Evolutionary conservation across 2,888 invertebrate genomes (phyloP).

Genomic region (Cheilosia variabilis): DNA sequence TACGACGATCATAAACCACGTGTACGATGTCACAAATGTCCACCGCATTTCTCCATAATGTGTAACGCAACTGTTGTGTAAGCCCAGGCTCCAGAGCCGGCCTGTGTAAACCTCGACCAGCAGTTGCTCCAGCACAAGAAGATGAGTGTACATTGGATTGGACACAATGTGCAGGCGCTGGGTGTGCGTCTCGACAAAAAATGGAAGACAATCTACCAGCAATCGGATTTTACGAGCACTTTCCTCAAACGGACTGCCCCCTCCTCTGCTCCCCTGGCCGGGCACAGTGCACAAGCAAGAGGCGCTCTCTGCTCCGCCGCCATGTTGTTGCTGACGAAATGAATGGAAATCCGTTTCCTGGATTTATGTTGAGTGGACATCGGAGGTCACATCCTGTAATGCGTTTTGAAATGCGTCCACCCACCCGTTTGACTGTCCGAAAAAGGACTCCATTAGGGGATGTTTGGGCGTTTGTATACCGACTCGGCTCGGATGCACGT

Average conservation of each 20-base stretch:
- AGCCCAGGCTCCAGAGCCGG: constrained; percentile 9
- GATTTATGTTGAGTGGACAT: constrained; percentile 74
- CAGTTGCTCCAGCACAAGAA: constrained; percentile 28
- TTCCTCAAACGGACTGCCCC: constrained; percentile 43
- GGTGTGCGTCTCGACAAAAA: constrained; percentile 11
- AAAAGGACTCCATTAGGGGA: constrained; percentile 61
- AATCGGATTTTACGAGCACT: constrained; percentile 72
- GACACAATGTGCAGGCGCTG: constrained; percentile 36
- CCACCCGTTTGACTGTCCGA: constrained; percentile 36
- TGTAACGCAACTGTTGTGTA: constrained; percentile 69
- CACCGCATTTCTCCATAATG: constrained; percentile 62
- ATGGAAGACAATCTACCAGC: constrained; percentile 64
- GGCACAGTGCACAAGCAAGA: constrained; percentile 4
- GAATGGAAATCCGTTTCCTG: constrained; percentile 74
- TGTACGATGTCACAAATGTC: constrained; percentile 73
- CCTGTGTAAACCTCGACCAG: neutral
- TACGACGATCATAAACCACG: constrained; percentile 74
- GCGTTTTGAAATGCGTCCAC: constrained; percentile 72
- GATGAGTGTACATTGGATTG: constrained; percentile 25
- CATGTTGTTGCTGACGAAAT: constrained; percentile 73
- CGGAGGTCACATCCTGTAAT: constrained; percentile 73
- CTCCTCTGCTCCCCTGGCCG: neutral
- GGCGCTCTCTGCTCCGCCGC: constrained; percentile 16
- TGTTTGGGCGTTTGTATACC: neutral
- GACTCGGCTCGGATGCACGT: constrained; percentile 42